Base-by-base conservation (phyloP, 2,797 vertebrate genomes). In the Pogoniulus pusillus region DNA sequence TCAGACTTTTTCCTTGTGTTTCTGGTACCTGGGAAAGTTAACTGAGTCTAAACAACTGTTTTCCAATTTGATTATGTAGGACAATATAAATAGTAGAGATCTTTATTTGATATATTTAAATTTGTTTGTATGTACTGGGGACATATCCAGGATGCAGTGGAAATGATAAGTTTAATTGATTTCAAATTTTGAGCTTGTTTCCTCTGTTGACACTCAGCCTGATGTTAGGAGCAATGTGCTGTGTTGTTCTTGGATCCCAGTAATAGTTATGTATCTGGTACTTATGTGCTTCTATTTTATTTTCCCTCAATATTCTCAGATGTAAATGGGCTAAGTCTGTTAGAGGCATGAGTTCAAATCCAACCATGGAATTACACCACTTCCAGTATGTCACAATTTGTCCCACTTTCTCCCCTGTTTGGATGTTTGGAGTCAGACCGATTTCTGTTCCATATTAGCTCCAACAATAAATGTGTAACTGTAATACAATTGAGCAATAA, bases 151-250 rank as follows among this genome's bases (percentile, higher is more conserved):
- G 55, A 94, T 80, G 78, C 55, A 84, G 41, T 62, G 27, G 59
- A 93, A 91, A 87, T 89, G 64, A 51, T 55, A 92, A 65, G 35
- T 90, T 90, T 92, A 95, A 95, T 91, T 90, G 77, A 91, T 95
- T 94, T 93, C 65, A 95, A 74, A 84, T 76, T 91, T 93, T 57
- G 39, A 91, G 39, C 19, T 77, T 89, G 60, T 91, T 94, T 95
- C 76, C 62, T 92, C 58, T 80, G 41, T 66, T 89, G 71, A 79
- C 0, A 0, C 34, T 76, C 0, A 0, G 49, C 27, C 47, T 92
- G 64, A 64, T 93, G 65, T 77, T 87, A 80, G 59, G 53, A 90
- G 43, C 45, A 92, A 60, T 19, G 24, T 82, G 35, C 30, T 69
- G 6, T 84, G 70, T 66, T 91, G 53, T 75, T 91, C 47, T 92